phyloP scores from a whole-genome alignment of 2,113 vertebrate species.

The Balaeniceps rex region DNA sequence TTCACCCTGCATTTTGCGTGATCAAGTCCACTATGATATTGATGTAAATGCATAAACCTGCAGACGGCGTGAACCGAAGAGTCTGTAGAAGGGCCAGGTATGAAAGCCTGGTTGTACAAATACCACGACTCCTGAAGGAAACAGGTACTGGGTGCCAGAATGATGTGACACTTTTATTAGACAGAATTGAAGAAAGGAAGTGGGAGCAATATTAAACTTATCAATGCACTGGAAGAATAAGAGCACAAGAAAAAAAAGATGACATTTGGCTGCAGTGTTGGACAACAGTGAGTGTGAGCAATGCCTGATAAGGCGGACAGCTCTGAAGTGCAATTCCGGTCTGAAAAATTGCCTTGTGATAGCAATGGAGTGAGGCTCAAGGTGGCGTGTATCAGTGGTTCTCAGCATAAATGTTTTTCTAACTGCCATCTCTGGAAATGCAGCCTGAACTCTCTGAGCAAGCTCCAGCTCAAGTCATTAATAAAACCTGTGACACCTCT shows the following conservation, averaged over 20 bases:
- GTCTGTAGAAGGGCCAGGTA: not conserved
- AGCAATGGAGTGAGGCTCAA: not conserved
- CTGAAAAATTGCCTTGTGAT: not conserved
- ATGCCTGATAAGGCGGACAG: not conserved
- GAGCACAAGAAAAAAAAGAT: not conserved
- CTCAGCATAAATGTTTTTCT: not conserved
- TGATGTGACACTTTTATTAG: not conserved
- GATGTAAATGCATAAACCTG: not conserved
- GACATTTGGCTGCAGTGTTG: not conserved
- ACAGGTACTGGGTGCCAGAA: not conserved
- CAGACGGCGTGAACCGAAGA: rapidly evolving
- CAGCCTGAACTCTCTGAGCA: not conserved
- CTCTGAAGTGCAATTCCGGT: not conserved
- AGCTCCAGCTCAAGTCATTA: not conserved
- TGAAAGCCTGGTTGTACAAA: not conserved
- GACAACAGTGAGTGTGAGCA: not conserved
- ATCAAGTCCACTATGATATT: rapidly evolving
- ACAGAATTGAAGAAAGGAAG: not conserved
- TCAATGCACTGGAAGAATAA: not conserved
- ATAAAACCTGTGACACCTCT: not conserved
- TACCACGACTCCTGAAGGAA: not conserved
- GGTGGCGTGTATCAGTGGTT: not conserved
- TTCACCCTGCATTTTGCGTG: not conserved
- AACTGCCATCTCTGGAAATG: not conserved
- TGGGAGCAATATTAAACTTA: not conserved